These are phyloP conservation scores for Nasonovia ribisnigri DNA, from an alignment of 2,888 invertebrate genomes.

Conservation along the genomic window DNA sequence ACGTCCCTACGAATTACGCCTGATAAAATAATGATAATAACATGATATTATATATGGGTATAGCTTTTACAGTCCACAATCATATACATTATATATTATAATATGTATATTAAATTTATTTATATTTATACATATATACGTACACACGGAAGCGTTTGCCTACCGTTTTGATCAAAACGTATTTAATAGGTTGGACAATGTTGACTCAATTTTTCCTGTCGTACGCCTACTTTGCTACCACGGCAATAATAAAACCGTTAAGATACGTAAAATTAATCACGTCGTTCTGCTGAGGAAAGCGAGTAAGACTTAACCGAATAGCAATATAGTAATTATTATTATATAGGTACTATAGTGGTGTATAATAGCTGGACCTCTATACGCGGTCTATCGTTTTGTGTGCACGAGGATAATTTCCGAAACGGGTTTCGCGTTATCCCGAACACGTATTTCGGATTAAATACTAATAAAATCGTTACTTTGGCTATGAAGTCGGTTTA, in stretches of 20 bases:
- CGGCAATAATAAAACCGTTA: slow-evolving; percentile 10
- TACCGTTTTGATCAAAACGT: background rate
- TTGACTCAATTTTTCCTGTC: background rate
- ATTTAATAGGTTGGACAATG: background rate
- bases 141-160: background rate
- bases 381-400: slow-evolving; percentile 1
- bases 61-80: background rate
- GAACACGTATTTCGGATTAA: slow-evolving; percentile 31
- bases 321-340: background rate
- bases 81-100: background rate
- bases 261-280: slow-evolving; percentile 30
- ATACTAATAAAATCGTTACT: slow-evolving; percentile 35
- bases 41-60: background rate
- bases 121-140: background rate
- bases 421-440: slow-evolving; percentile 39
- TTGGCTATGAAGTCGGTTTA: background rate
- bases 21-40: background rate
- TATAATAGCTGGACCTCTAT: background rate
- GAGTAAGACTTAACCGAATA: background rate
- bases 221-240: background rate
- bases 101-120: background rate
- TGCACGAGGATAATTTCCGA: slow-evolving; percentile 8
- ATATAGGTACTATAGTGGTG: background rate
- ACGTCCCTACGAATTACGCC: background rate
- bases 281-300: background rate